Evolutionary conservation across 2,113 vertebrate genomes (phyloP), one percentile per base, ranked within the genome.

Genomic region (Aphyosemion australe): DNA sequence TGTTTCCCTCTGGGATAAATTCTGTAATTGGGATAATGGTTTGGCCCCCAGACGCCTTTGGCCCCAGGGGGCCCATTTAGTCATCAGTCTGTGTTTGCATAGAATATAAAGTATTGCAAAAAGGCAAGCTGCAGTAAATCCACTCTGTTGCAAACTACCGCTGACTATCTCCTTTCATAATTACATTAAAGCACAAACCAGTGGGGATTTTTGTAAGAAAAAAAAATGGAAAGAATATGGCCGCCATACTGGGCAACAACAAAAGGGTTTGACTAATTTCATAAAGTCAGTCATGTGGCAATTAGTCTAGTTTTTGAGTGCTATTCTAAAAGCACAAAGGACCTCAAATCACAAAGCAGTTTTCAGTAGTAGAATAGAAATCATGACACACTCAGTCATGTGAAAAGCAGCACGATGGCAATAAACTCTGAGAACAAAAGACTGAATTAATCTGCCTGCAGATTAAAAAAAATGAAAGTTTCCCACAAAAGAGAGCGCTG

Each of bases 401-500:
- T 82, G 79, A 85, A 82, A 86, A 78, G 66, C 78, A 50, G 69
- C 31, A 19, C 31, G 45, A 67, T 74, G 65, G 61, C 76, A 79
- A 79, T 78, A 75, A 47, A 67, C 34, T 43, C 19, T 0, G 60
- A 71, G 80, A 89, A 90, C 82, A 87, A 85, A 87, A 80, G 72
- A 75, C 43, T 42, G n/a, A 63, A 84, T 74, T 80, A 76, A 82
- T 87, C 76, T 83, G 70, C 57, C 58, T 31, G 56, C 46, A 65
- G 67, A 87, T 69, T 50, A 52, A 19, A 76, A 26, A 77, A 75
- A 69, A 76, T 12, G 37, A 80, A 79, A 61, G 45, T 73, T 78
- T 14, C 20, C 55, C 66, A 82, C 76, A 83, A 83, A 80, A 70
- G 59, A 42, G 56, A 68, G 64, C 61, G 65, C 85, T 78, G 65